Base-by-base conservation (phyloP, 2,888 invertebrate species). In the Lasioglossum pauxillum region DNA sequence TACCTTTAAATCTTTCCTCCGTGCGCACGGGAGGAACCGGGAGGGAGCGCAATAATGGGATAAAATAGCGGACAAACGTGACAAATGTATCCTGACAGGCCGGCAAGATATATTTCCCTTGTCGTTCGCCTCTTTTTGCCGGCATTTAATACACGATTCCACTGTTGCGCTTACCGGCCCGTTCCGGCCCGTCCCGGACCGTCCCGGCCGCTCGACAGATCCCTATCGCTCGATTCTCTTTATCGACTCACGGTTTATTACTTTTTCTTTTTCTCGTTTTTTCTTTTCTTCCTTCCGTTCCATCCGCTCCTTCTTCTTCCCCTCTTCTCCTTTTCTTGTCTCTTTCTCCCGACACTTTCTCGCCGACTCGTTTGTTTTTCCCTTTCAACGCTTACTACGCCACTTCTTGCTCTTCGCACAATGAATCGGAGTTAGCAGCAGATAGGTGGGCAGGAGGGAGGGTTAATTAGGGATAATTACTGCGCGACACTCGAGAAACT, bases 1-100 rank as follows among this genome's bases (percentile, higher is more conserved):
- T 88, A 87, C 87, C 88, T 88, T 88, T 88, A 87, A 88, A 87
- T 84, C 86, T 79, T 80, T 67, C 67, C 19, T 35, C 44, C 8
- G 27, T 41, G 69, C 69, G 69, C 60, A 19, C 78, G 69, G 81
- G 10, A 41, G 64, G 38, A 69, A 72, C 35, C 44, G 77, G 74
- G 80, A 69, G 78, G 79, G 80, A 78, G 60, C 69, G 83, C 87
- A 84, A 87, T 87, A 87, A 87, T 87, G 87, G 87, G 87, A 87
- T 87, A 87, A 87, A 87, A 87, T 87, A 87, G 81, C 81, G 81
- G 87, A 77, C 87, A 87, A 87, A 87, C 84, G 87, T 87, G 87
- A 87, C 87, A 87, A 87, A 87, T 87, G 87, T 87, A 82, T 87
- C 87, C 83, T 83, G 86, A 86, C 86, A 79, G 76, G 77, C 38